These are phyloP conservation scores for Apamea sordens DNA, from an alignment of 2,888 invertebrate species.

Conservation along the genomic window DNA sequence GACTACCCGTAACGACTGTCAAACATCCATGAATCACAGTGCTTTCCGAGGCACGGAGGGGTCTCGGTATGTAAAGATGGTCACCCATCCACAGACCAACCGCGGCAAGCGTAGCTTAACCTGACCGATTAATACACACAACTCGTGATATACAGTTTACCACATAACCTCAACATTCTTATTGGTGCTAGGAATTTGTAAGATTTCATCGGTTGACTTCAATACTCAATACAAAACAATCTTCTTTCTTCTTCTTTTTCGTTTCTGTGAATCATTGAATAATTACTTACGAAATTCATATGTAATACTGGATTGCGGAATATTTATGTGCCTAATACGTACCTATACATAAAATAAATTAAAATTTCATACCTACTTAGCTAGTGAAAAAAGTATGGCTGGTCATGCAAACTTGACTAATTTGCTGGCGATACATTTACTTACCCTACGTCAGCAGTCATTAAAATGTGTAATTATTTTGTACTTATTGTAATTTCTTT, in stretches of 20 bases:
- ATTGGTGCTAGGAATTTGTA: slow-evolving; percentile 25
- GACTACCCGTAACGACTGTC: no score
- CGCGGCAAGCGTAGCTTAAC: no score
- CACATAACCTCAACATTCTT: slow-evolving; percentile 23
- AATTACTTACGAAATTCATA: slow-evolving; percentile 22
- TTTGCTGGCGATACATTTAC: slow-evolving; percentile 13
- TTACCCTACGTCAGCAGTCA: slow-evolving; percentile 36
- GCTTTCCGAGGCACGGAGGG: no score
- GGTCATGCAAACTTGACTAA: slow-evolving; percentile 2
- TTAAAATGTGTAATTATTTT: slow-evolving; percentile 43
- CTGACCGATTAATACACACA: slow-evolving; percentile 4
- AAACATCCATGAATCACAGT: no score
- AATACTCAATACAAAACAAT: no score
- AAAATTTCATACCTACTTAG: not conserved
- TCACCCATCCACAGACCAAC: no score
- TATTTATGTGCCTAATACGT: slow-evolving; percentile 6
- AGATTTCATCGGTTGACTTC: slow-evolving; percentile 27
- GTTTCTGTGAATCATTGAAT: slow-evolving; percentile 46
- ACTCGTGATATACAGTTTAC: slow-evolving; percentile 9
- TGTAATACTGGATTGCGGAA: slow-evolving; percentile 29
- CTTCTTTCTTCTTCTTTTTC: no score
- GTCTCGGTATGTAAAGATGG: no score
- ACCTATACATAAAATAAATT: not conserved
- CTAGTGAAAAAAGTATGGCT: slow-evolving; percentile 7
- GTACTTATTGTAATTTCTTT: slow-evolving; percentile 24